Evolutionary conservation across 2,113 vertebrate genomes (phyloP).

Genomic region (Glaucidium brasilianum): DNA sequence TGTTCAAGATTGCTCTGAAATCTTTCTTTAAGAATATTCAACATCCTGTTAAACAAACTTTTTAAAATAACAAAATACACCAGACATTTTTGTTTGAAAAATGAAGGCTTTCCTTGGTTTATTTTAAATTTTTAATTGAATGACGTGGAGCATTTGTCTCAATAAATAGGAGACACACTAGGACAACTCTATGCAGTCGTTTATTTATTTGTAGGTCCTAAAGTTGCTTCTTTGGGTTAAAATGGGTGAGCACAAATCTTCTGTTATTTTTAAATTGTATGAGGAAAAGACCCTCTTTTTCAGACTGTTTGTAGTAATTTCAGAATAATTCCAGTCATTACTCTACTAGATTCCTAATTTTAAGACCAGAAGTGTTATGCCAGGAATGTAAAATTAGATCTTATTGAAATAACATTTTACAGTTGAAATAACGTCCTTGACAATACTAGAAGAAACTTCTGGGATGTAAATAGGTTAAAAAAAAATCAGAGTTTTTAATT

Average conservation of each 20-base stretch:
- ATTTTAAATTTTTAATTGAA: background rate
- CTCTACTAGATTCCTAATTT: background rate
- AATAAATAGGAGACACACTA: background rate
- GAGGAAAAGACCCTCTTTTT: background rate
- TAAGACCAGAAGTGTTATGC: background rate
- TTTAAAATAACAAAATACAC: background rate
- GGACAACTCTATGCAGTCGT: background rate
- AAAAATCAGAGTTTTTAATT: background rate
- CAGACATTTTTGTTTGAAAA: background rate
- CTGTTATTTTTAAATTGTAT: background rate
- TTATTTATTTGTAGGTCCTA: background rate
- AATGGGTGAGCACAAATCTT: background rate
- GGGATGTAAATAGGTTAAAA: background rate
- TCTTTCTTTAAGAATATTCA: background rate
- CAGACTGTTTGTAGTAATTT: background rate
- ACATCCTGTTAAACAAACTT: background rate
- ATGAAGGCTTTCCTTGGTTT: background rate
- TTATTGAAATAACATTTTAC: background rate
- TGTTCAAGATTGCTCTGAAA: background rate
- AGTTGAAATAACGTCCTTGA: background rate
- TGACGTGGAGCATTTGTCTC: background rate
- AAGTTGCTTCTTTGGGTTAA: background rate
- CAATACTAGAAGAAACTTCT: background rate
- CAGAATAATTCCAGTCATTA: background rate
- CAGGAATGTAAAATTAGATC: background rate